phyloP scores from a whole-genome alignment of 2,888 invertebrate species.

The Ophraella communa region DNA sequence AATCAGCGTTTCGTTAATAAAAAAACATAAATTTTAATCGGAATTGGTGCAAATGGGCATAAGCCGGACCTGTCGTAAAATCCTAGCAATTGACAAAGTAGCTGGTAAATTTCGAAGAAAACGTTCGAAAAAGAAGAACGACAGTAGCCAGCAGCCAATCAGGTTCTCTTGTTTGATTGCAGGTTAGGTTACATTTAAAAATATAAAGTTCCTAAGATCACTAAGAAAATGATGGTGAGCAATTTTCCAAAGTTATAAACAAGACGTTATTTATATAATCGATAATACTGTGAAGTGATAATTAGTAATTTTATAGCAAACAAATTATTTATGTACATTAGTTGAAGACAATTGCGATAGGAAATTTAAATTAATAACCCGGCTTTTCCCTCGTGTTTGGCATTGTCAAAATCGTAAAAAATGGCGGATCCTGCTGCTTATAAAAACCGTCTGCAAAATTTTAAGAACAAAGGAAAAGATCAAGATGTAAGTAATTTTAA shows the following conservation, averaged over 20 bases:
- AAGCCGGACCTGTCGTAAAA: background rate
- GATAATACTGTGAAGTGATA: constrained; percentile 9
- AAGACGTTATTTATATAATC: constrained; percentile 1
- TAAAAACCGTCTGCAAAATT: constrained; percentile 89
- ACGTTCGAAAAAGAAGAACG: background rate
- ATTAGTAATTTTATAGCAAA: background rate
- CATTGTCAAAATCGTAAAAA: constrained; percentile 54
- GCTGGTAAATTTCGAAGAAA: too few species aligned
- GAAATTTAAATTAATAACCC: constrained; percentile 30
- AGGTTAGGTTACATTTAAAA: constrained; percentile 4
- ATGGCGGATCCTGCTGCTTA: constrained; percentile 70
- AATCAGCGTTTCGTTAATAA: background rate
- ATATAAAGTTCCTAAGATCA: constrained; percentile 11
- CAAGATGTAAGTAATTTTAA: constrained; percentile 84
- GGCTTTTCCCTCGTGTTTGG: constrained; percentile 49
- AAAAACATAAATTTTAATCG: background rate
- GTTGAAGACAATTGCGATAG: constrained; percentile 13
- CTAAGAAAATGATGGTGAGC: constrained; percentile 19
- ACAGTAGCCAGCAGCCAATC: constrained; percentile 1
- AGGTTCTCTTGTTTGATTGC: background rate
- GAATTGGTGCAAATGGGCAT: too few species aligned
- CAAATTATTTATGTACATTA: constrained; percentile 18
- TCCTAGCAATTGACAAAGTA: background rate
- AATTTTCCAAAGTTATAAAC: constrained; percentile 23
- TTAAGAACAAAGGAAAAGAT: constrained; percentile 99